Conservation (phyloP, 1,140 invertebrate genomes). For the Heliconius himera region DNA sequence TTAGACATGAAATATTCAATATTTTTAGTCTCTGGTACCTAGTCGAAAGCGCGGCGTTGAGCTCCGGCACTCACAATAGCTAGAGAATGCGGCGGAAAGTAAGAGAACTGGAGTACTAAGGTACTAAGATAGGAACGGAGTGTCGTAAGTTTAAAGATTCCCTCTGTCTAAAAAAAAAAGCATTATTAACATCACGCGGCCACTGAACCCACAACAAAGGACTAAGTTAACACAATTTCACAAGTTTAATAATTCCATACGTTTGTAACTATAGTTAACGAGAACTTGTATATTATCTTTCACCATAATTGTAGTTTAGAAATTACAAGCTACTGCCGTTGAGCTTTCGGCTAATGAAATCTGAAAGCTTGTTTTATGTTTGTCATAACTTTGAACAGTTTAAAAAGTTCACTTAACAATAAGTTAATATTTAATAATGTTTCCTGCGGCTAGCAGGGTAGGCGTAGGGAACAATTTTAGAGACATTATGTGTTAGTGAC, state of each 20-base stretch:
- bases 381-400: neutral
- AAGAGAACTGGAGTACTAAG: too few species aligned
- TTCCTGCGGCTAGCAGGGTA: too few species aligned
- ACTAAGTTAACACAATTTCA: neutral
- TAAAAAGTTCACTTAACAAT: neutral
- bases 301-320: slow-evolving; percentile 1
- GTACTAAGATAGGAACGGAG: too few species aligned
- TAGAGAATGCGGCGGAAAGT: too few species aligned
- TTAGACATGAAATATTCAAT: too few species aligned
- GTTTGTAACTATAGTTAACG: neutral
- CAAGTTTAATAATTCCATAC: neutral
- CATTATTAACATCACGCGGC: neutral
- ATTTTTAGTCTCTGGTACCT: too few species aligned
- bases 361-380: slow-evolving; percentile 4
- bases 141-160: too few species aligned
- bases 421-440: neutral
- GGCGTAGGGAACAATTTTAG: too few species aligned
- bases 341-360: slow-evolving; percentile 7
- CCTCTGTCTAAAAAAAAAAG: too few species aligned
- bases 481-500: neutral
- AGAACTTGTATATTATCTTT: neutral
- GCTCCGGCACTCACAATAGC: too few species aligned
- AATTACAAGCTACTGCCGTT: neutral
- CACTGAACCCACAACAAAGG: too few species aligned
- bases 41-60: too few species aligned